Evolutionary conservation across 2,888 invertebrate genomes (phyloP).

Genomic region (Lumbricus terrestris): DNA sequence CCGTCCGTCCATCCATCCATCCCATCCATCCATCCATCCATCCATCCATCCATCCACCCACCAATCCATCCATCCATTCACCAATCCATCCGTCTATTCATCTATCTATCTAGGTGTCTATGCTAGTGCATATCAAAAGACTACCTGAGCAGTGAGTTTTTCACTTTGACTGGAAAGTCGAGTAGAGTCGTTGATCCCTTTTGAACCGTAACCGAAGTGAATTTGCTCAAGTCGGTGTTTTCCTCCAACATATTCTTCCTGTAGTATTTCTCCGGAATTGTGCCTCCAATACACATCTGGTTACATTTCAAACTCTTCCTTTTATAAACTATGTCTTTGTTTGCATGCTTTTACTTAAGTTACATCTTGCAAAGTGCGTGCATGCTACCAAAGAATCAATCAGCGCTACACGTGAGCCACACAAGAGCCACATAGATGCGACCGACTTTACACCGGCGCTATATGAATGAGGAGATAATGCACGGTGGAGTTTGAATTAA

Average conservation of each 20-base stretch:
- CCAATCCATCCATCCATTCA: too few relatives aligned
- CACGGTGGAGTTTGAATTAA: too few relatives aligned
- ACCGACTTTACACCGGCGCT: too few relatives aligned
- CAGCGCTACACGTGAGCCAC: too few relatives aligned
- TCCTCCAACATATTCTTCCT: constrained; percentile 12
- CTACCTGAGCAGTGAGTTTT: constrained; percentile 73
- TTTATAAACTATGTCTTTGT: neutral
- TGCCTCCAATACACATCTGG: constrained; percentile 81
- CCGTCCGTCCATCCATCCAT: neutral
- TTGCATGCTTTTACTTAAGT: neutral
- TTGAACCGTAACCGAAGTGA: constrained; percentile 70
- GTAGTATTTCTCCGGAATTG: constrained; percentile 77
- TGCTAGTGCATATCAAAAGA: neutral
- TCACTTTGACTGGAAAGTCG: constrained; percentile 70
- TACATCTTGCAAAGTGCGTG: neutral
- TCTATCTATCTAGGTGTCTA: neutral
- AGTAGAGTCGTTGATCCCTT: constrained; percentile 78
- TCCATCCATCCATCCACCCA: neutral
- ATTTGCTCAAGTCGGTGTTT: constrained; percentile 54
- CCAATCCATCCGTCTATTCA: neutral
- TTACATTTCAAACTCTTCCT: neutral
- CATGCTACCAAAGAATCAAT: too few relatives aligned
- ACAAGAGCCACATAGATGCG: too few relatives aligned
- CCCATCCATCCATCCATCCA: neutral
- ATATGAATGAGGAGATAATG: too few relatives aligned